phyloP scores from a whole-genome alignment of 2,797 vertebrate genomes.

The Pagetopsis macropterus region DNA sequence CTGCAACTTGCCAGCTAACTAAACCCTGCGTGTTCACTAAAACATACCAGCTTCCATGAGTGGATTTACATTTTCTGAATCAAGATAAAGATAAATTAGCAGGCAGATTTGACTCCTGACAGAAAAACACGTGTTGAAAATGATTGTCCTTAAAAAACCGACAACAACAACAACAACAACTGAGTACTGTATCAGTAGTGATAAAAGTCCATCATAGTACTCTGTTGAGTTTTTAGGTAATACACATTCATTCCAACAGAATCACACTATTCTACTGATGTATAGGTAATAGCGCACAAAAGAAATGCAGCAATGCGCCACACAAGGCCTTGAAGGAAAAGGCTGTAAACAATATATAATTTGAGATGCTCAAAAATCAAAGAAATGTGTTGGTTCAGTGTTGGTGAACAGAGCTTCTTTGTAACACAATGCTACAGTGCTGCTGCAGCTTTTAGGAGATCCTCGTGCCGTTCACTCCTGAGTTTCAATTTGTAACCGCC shows the following conservation, averaged over 20 bases:
- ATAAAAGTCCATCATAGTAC: neutral
- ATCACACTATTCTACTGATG: too few species aligned
- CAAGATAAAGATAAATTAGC: neutral
- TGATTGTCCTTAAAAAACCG: neutral
- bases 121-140: neutral
- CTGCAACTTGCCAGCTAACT: neutral
- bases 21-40: neutral
- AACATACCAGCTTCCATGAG: neutral
- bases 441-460: conserved; percentile 30
- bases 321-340: neutral
- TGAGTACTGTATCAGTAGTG: too few species aligned
- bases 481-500: conserved; percentile 47
- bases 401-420: conserved; percentile 7
- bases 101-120: neutral
- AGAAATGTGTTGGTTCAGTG: neutral
- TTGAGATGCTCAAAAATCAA: neutral
- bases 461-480: conserved; percentile 26
- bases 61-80: neutral
- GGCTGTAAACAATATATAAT: neutral
- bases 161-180: too few species aligned
- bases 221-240: neutral
- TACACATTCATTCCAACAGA: neutral
- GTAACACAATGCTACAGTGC: conserved; percentile 14
- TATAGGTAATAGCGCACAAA: neutral
- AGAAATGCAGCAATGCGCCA: neutral